These are phyloP conservation scores for Malaclemys terrapin DNA, from an alignment of 2,113 vertebrate species.

Conservation along the genomic window DNA sequence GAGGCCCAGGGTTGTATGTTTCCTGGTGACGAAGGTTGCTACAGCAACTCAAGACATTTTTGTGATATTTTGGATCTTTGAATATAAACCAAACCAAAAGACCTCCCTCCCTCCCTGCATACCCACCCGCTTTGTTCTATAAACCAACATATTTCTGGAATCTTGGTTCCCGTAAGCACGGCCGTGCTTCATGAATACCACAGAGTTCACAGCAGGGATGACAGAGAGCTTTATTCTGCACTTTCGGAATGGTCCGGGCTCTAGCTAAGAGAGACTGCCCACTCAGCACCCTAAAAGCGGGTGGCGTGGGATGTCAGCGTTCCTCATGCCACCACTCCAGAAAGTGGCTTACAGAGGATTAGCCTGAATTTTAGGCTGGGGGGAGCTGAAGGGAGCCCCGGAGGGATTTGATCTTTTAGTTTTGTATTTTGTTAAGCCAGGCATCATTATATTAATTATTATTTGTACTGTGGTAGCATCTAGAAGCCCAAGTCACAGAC, in stretches of 20 bases:
- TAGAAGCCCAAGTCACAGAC: neutral
- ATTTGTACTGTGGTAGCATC: neutral
- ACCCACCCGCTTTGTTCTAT: neutral
- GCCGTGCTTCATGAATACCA: neutral
- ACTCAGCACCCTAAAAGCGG: neutral
- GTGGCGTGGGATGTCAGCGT: neutral
- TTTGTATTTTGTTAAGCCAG: neutral
- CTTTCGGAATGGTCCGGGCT: neutral
- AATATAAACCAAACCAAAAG: neutral
- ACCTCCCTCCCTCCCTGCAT: neutral
- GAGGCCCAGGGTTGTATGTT: neutral
- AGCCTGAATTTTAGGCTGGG: neutral
- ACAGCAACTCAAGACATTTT: neutral
- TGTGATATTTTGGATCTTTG: neutral
- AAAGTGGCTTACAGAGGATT: neutral
- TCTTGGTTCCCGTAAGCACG: neutral
- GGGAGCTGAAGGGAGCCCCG: neutral
- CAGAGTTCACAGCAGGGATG: neutral
- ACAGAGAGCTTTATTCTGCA: neutral
- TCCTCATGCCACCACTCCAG: neutral
- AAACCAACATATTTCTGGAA: neutral
- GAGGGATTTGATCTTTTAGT: neutral
- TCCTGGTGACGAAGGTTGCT: neutral
- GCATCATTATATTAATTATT: neutral
- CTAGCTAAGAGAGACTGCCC: neutral